These are phyloP conservation scores for Procavia capensis DNA, from an alignment of 2,113 vertebrate species.

Conservation along the genomic window DNA sequence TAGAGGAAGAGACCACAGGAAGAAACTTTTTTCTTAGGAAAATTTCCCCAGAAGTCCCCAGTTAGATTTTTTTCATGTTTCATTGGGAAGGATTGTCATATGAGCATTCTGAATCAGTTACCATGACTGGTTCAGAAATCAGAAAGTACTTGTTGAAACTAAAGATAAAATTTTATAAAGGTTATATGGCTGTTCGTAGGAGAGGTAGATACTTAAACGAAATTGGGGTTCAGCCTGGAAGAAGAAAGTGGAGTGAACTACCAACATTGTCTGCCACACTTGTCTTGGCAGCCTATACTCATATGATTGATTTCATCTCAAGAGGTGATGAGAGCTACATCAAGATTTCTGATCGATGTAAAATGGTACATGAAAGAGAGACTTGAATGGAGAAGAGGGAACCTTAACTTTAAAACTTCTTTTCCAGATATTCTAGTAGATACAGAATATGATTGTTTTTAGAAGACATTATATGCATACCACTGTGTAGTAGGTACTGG, in stretches of 20 bases:
- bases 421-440: not conserved
- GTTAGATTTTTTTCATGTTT: not conserved
- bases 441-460: not conserved
- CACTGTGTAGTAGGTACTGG: no score
- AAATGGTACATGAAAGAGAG: not conserved
- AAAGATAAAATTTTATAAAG: no score
- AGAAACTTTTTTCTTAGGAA: constrained; percentile 2
- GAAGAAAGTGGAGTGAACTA: not conserved
- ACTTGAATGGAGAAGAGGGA: not conserved
- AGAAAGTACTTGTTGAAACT: not conserved
- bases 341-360: not conserved
- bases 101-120: not conserved
- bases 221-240: not conserved
- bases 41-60: not conserved
- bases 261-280: not conserved
- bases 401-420: not conserved
- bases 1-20: not conserved
- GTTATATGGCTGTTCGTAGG: not conserved
- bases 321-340: not conserved
- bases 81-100: not conserved
- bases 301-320: not conserved
- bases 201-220: not conserved
- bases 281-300: not conserved
- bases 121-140: not conserved
- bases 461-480: not conserved